These are phyloP conservation scores for Orthosia gracilis DNA, from an alignment of 2,888 invertebrate genomes.

Conservation along the genomic window DNA sequence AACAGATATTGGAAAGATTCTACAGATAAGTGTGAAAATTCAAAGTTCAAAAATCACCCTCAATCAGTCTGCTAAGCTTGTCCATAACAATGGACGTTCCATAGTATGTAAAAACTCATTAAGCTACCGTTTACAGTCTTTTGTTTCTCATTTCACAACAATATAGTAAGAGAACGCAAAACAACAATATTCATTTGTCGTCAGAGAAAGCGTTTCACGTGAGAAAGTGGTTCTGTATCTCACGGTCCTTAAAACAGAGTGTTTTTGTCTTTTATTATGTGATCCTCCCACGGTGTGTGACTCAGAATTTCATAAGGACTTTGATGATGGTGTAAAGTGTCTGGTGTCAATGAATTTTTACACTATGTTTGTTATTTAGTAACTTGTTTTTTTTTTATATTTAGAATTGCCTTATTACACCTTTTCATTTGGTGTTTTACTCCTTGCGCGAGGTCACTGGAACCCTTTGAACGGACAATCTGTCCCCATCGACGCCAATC, in stretches of 20 bases:
- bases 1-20: conserved; percentile 1
- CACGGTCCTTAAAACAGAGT: conserved; percentile 46
- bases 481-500: no score
- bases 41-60: neutral
- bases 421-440: no score
- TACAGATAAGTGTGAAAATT: neutral
- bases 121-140: conserved; percentile 19
- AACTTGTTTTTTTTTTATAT: neutral
- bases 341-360: conserved; percentile 2
- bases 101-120: conserved; percentile 23
- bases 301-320: conserved; percentile 25
- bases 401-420: neutral
- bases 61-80: conserved; percentile 5
- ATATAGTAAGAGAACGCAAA: conserved; percentile 31
- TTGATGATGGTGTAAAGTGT: neutral
- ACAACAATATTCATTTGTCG: conserved; percentile 42
- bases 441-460: no score
- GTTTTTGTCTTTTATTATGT: conserved; percentile 42
- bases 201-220: conserved; percentile 59
- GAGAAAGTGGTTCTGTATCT: conserved; percentile 58
- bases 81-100: neutral
- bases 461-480: no score
- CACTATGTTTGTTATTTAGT: neutral
- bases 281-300: conserved; percentile 19
- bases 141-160: conserved; percentile 41